These are phyloP conservation scores for Procambarus virginalis DNA, from an alignment of 1,140 invertebrate species.

Conservation along the genomic window DNA sequence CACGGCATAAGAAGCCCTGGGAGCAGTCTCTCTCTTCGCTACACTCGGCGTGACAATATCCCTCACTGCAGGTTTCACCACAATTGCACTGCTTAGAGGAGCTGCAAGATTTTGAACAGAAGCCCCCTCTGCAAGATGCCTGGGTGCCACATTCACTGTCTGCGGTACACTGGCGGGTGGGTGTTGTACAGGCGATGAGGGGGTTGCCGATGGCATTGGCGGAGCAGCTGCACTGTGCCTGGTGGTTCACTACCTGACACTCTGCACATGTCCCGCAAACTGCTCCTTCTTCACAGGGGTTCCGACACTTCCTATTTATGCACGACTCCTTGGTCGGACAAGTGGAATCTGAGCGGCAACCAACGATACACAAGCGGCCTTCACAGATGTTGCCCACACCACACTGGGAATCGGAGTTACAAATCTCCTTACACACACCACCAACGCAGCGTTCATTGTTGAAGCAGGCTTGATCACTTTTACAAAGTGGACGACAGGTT, in stretches of 20 bases:
- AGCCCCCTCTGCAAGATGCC: slow-evolving; percentile 72
- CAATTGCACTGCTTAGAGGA: slow-evolving; percentile 83
- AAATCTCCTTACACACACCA: slow-evolving; percentile 86
- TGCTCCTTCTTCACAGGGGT: slow-evolving; percentile 83
- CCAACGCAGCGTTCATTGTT: slow-evolving; percentile 88
- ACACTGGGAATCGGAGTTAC: slow-evolving; percentile 88
- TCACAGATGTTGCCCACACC: slow-evolving; percentile 87
- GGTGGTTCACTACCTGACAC: slow-evolving; percentile 87
- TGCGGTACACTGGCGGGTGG: slow-evolving; percentile 74
- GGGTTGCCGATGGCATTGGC: slow-evolving; percentile 87
- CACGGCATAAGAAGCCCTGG: slow-evolving; percentile 79
- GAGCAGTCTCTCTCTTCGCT: slow-evolving; percentile 73
- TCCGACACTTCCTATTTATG: slow-evolving; percentile 87
- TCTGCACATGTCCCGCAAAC: slow-evolving; percentile 88
- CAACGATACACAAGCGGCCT: slow-evolving; percentile 85
- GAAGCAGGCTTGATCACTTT: slow-evolving; percentile 85
- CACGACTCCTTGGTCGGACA: slow-evolving; percentile 85
- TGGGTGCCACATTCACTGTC: slow-evolving; percentile 70
- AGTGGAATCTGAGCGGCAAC: slow-evolving; percentile 73
- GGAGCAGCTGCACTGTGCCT: slow-evolving; percentile 88
- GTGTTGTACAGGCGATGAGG: slow-evolving; percentile 82
- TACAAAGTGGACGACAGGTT: slow-evolving; percentile 84
- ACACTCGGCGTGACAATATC: slow-evolving; percentile 81
- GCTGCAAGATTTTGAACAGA: slow-evolving; percentile 77
- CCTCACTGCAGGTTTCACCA: slow-evolving; percentile 81